Conservation (phyloP, 2,113 vertebrate species). For the Grammomys dolichurus region DNA sequence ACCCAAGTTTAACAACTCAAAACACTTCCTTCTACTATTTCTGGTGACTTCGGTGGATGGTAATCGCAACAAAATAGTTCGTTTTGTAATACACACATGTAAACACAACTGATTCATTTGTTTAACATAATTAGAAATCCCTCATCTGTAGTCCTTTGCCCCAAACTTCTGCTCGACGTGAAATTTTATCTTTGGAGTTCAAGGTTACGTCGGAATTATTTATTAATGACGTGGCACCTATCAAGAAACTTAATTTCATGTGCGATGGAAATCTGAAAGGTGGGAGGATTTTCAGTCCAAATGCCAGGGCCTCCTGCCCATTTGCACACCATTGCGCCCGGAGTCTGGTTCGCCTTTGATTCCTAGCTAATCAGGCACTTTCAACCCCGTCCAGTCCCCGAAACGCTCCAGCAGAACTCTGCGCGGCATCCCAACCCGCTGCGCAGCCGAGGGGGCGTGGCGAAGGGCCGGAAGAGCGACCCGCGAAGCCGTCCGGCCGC, state of each 20-base stretch:
- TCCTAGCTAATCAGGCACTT: not conserved
- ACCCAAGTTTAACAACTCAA: not conserved
- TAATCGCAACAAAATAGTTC: not conserved
- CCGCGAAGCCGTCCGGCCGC: not conserved
- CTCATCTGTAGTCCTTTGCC: not conserved
- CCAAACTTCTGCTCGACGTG: not conserved
- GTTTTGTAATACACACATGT: not conserved
- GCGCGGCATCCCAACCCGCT: not conserved
- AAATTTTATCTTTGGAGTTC: not conserved
- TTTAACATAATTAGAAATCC: not conserved
- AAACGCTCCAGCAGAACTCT: accelerated
- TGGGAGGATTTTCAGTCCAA: not conserved
- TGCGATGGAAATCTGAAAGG: not conserved
- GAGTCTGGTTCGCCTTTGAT: not conserved
- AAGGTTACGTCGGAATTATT: not conserved
- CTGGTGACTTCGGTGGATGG: not conserved
- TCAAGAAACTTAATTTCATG: not conserved
- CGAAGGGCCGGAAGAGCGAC: not conserved
- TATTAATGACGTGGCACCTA: not conserved
- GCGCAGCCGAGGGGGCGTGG: not conserved
- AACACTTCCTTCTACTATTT: not conserved
- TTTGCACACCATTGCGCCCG: too few relatives aligned
- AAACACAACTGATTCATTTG: not conserved
- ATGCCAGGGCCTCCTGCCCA: not conserved
- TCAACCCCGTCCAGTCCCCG: not conserved